Percentiles rank a stretch among this genome's conserved stretches.
Conservation (phyloP, 2,888 invertebrate species). For the Hirtodrosophila histrioides region DNA sequence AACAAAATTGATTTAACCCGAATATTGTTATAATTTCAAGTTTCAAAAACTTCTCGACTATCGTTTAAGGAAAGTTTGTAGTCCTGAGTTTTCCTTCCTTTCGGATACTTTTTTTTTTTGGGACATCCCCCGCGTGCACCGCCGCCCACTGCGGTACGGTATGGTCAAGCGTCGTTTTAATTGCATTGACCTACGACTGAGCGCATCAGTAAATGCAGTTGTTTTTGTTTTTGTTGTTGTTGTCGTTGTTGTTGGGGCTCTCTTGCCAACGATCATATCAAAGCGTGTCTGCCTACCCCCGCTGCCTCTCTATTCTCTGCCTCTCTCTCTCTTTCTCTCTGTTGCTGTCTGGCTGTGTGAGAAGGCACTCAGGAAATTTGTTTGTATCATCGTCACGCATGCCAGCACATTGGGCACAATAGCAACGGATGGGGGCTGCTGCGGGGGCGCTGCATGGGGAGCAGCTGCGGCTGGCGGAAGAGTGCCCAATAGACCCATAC, state of each 20-base stretch:
- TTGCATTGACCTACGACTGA: conserved; percentile 64
- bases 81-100: conserved; percentile 1
- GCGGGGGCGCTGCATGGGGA: background rate
- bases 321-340: conserved; percentile 17
- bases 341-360: conserved; percentile 26
- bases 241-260: conserved; percentile 28
- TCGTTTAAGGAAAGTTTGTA: no score
- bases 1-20: no score
- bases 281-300: conserved; percentile 12
- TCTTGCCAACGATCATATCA: conserved; percentile 55
- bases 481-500: conserved; percentile 18
- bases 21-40: no score
- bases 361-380: conserved; percentile 73
- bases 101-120: conserved; percentile 20
- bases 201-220: conserved; percentile 58
- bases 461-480: conserved; percentile 26
- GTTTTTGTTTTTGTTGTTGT: conserved; percentile 20
- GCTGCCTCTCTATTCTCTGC: background rate
- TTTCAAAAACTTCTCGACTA: no score
- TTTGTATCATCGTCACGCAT: conserved; percentile 78
- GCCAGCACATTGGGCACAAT: conserved; percentile 79
- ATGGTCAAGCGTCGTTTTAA: conserved; percentile 55
- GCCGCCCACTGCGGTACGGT: conserved; percentile 11
- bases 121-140: background rate
- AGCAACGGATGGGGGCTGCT: conserved; percentile 27